These are phyloP conservation scores for Leuctra nigra DNA, from an alignment of 2,888 invertebrate species.

Conservation along the genomic window DNA sequence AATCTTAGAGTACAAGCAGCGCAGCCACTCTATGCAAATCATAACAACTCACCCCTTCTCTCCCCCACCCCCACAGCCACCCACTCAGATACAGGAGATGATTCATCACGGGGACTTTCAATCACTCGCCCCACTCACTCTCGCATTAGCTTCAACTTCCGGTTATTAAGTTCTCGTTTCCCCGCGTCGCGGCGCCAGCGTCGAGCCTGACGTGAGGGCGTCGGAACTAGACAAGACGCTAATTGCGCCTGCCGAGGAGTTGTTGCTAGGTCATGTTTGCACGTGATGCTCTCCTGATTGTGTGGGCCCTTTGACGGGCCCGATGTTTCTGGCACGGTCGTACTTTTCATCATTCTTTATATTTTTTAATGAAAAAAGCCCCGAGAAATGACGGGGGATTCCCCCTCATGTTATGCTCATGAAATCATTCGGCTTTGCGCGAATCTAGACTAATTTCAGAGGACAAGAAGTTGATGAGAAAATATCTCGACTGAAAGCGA, in stretches of 20 bases:
- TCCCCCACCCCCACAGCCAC: too few species aligned
- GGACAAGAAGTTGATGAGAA: too few species aligned
- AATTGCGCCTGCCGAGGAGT: too few species aligned
- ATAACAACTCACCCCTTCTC: background rate
- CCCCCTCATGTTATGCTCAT: slow-evolving; percentile 5
- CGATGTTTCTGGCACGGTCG: background rate
- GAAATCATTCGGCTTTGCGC: slow-evolving; percentile 16
- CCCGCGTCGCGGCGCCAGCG: background rate
- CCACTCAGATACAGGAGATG: slow-evolving; percentile 13
- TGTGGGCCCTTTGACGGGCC: slow-evolving; percentile 15
- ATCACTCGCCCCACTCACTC: slow-evolving; percentile 20
- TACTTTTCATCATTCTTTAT: slow-evolving; percentile 13
- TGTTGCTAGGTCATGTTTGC: background rate
- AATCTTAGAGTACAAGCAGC: too few species aligned
- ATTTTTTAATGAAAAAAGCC: slow-evolving; percentile 24
- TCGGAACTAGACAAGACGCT: slow-evolving; percentile 14
- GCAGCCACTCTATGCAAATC: background rate
- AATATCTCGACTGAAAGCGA: too few species aligned
- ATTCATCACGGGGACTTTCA: slow-evolving; percentile 24
- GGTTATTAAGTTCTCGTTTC: slow-evolving; percentile 23
- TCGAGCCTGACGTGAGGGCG: background rate
- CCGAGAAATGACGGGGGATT: slow-evolving; percentile 18
- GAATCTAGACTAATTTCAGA: background rate
- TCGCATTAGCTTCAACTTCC: slow-evolving; percentile 22
- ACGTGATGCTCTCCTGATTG: slow-evolving; percentile 14